phyloP scores from a whole-genome alignment of 2,113 vertebrate genomes.

The Python bivittatus region DNA sequence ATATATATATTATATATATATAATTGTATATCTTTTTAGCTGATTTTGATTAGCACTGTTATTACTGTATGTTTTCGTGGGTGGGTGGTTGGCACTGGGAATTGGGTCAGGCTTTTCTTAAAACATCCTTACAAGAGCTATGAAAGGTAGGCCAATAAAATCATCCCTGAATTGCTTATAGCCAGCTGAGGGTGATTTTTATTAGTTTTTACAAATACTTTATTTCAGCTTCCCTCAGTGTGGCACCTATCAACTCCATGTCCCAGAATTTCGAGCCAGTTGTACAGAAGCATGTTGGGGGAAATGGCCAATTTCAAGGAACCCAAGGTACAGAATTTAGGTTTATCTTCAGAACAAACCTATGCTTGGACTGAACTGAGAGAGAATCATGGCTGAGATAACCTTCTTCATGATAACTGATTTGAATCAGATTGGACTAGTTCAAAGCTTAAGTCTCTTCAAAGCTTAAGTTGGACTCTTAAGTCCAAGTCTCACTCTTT shows the following conservation, averaged over 20 bases:
- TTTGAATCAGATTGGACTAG: background rate
- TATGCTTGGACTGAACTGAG: background rate
- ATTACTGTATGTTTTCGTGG: background rate
- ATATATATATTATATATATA: too few species aligned
- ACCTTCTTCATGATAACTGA: background rate
- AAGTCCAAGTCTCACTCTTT: too few species aligned
- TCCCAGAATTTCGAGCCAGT: background rate
- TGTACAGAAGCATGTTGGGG: background rate
- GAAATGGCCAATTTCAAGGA: background rate
- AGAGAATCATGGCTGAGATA: background rate
- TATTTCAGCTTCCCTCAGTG: background rate
- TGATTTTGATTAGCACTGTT: background rate
- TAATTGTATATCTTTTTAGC: background rate
- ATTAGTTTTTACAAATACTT: background rate
- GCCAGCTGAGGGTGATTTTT: background rate
- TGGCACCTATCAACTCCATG: background rate
- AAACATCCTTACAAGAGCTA: background rate
- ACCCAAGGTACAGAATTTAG: background rate
- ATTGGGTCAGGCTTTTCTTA: background rate
- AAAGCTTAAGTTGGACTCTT: background rate
- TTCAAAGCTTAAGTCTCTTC: too few species aligned
- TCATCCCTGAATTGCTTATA: background rate
- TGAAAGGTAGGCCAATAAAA: background rate
- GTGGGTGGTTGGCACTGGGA: background rate
- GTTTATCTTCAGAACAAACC: background rate